Conservation (phyloP, 2,888 invertebrate species). For the Chirona hameri region DNA sequence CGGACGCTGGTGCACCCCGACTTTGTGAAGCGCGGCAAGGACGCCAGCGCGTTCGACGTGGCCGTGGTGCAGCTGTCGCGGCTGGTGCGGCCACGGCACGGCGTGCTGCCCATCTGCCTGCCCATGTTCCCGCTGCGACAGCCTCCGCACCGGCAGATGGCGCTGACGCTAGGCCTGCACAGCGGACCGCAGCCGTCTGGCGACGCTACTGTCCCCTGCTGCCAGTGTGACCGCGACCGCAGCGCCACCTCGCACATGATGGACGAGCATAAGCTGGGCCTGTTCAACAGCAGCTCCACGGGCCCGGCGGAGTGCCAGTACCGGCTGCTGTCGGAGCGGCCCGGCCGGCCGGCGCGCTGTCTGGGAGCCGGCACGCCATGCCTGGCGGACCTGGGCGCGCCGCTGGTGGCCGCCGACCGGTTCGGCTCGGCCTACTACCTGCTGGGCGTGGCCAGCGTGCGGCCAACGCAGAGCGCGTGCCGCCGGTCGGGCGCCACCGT, state of each 20-base stretch:
- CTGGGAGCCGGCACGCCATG: background rate
- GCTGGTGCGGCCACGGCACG: background rate
- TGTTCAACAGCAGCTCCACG: background rate
- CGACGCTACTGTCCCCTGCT: background rate
- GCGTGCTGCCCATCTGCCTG: background rate
- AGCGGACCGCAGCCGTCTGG: no score
- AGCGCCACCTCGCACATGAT: background rate
- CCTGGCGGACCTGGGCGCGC: background rate
- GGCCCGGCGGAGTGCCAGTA: background rate
- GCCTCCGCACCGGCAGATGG: background rate
- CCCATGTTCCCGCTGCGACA: background rate
- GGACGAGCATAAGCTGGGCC: background rate
- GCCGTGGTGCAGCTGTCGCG: background rate
- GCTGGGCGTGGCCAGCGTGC: background rate
- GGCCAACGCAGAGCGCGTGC: no score
- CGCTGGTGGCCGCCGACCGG: slow-evolving; percentile 4
- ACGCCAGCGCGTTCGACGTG: background rate
- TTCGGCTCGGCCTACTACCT: background rate
- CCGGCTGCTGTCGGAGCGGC: background rate
- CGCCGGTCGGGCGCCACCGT: no score
- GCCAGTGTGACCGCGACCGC: background rate
- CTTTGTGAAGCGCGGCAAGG: background rate
- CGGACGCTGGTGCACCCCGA: background rate
- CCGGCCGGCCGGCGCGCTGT: background rate
- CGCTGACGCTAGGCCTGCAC: background rate